These are phyloP conservation scores for Oxyscelio sp. DNA, from an alignment of 2,888 invertebrate genomes.

Conservation along the genomic window DNA sequence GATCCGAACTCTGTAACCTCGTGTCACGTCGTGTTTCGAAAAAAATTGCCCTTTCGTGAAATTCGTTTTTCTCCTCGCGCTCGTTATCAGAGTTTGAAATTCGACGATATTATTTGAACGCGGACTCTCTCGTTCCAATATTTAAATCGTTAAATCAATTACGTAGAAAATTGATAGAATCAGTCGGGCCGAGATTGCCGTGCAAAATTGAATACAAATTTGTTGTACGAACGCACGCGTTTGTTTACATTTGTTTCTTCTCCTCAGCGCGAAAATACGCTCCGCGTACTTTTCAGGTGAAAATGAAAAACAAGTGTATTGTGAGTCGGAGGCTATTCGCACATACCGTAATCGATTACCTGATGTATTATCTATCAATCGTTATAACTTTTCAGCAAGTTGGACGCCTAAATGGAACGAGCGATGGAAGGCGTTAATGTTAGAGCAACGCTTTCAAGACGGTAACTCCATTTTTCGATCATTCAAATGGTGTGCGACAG, in stretches of 20 bases:
- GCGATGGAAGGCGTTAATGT: conserved; percentile 34
- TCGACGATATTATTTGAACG: conserved; percentile 58
- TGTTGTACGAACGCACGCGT: conserved; percentile 5
- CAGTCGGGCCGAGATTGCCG: conserved; percentile 37
- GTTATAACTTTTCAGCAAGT: conserved; percentile 43
- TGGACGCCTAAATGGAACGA: conserved; percentile 46
- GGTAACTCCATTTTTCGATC: neutral
- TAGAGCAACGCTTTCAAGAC: conserved; percentile 22
- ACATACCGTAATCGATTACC: conserved; percentile 32
- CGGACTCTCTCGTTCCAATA: conserved; percentile 54
- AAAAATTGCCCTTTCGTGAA: conserved; percentile 33
- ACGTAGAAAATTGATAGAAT: conserved; percentile 56
- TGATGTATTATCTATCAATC: conserved; percentile 36
- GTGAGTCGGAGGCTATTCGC: conserved; percentile 18
- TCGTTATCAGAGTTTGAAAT: conserved; percentile 51
- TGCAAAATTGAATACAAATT: conserved; percentile 51
- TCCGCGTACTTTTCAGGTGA: conserved; percentile 20
- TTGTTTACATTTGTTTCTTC: neutral
- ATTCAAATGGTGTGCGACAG: neutral
- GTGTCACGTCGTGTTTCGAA: conserved; percentile 21
- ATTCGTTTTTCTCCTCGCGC: conserved; percentile 39
- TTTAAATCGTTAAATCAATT: conserved; percentile 64
- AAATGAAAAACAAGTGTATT: conserved; percentile 17
- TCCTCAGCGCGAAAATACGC: neutral
- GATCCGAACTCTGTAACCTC: conserved; percentile 32